Conservation (phyloP, 2,113 vertebrate species). For the Otis tarda region DNA sequence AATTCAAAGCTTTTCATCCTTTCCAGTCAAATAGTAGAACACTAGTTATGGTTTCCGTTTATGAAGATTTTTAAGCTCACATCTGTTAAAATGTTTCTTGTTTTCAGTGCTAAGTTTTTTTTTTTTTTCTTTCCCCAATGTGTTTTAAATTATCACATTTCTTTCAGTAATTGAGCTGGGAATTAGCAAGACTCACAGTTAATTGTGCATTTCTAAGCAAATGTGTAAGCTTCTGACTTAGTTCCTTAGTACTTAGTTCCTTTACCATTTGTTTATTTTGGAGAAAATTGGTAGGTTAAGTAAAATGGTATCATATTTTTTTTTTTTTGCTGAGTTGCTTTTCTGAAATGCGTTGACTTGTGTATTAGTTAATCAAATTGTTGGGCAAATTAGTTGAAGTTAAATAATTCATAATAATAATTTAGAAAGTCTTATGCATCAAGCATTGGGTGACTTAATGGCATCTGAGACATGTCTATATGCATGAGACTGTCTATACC, state of each 20-base stretch:
- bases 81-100: not conserved
- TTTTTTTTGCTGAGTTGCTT: not conserved
- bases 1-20: not conserved
- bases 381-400: not conserved
- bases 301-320: not conserved
- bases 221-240: not conserved
- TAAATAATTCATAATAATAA: not conserved
- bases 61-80: not conserved
- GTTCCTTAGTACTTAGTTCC: not conserved
- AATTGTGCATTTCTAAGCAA: constrained; percentile 30
- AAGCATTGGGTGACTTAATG: not conserved
- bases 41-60: not conserved
- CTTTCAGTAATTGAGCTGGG: constrained; percentile 31
- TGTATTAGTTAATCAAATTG: not conserved
- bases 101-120: not conserved
- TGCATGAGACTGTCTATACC: not conserved
- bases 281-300: not conserved
- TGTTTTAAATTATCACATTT: not conserved
- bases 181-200: constrained; percentile 7
- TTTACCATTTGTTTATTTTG: not conserved
- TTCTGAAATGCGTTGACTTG: not conserved
- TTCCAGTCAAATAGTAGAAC: not conserved
- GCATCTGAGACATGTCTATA: not conserved
- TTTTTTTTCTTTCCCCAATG: not conserved
- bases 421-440: not conserved